These are phyloP conservation scores for Amblyteles armatorius DNA, from an alignment of 2,888 invertebrate species.

Conservation along the genomic window DNA sequence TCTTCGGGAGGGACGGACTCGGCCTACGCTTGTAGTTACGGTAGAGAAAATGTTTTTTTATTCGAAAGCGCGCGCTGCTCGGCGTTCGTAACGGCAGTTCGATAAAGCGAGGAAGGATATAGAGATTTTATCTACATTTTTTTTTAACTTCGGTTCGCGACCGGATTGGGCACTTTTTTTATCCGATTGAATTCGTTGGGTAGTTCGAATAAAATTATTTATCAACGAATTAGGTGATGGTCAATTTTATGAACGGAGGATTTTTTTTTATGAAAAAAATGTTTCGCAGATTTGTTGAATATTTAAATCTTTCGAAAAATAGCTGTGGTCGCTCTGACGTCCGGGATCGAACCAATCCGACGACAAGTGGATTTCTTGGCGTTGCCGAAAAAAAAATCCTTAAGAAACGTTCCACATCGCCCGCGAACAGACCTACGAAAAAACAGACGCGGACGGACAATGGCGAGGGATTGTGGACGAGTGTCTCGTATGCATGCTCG, in stretches of 20 bases:
- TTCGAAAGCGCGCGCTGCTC: constrained; percentile 32
- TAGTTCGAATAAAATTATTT: background rate
- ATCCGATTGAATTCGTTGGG: background rate
- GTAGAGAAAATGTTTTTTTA: constrained; percentile 53
- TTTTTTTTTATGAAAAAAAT: background rate
- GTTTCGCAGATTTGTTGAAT: too few relatives aligned
- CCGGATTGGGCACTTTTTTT: background rate
- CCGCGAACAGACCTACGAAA: background rate
- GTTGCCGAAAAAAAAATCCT: background rate
- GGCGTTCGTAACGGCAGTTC: constrained; percentile 25
- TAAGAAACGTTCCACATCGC: background rate
- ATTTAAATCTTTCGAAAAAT: too few relatives aligned
- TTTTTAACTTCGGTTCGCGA: background rate
- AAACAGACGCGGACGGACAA: constrained; percentile 1
- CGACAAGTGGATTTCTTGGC: too few relatives aligned
- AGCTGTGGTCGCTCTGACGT: too few relatives aligned
- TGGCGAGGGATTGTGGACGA: background rate
- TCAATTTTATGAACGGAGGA: background rate
- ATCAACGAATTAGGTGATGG: background rate
- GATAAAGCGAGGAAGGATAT: constrained; percentile 18
- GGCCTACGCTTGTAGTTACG: constrained; percentile 51
- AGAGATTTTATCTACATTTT: background rate
- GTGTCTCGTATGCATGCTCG: background rate
- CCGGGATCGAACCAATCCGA: too few relatives aligned
- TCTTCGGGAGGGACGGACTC: constrained; percentile 24